A percentile compares a stretch with the other conserved stretches of the same genome.
Conservation (phyloP, 53 echinoderm and acorn worm genomes). For the Paracentrotus lividus region DNA sequence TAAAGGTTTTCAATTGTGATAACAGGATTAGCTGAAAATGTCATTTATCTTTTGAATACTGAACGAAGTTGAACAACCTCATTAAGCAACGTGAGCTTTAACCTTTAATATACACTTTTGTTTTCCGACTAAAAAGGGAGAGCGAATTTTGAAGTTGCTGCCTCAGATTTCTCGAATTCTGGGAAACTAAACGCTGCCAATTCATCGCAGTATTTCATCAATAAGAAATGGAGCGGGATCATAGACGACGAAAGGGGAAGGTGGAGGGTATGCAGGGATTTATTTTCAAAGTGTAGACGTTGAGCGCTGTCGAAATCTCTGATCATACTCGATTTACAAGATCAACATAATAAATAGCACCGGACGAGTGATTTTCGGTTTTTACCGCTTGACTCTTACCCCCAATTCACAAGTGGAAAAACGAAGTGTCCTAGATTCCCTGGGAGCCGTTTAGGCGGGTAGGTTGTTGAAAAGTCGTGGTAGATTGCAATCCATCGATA, state of each 20-base stretch:
- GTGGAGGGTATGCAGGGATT: neutral
- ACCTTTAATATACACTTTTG: neutral
- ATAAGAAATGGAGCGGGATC: slow-evolving; percentile 30
- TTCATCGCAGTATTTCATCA: neutral
- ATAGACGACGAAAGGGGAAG: neutral
- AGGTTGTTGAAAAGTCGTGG: slow-evolving; percentile 19
- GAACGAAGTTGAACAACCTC: no score
- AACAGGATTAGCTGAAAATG: no score
- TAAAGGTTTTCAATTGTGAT: no score
- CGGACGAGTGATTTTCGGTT: neutral
- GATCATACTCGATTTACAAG: slow-evolving; percentile 46
- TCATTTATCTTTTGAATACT: no score
- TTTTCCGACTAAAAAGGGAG: neutral
- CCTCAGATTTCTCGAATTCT: slow-evolving; percentile 1
- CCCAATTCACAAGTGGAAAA: slow-evolving; percentile 29
- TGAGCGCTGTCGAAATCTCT: neutral
- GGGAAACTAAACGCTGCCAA: neutral
- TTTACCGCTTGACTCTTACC: neutral
- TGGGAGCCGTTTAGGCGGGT: slow-evolving; percentile 19
- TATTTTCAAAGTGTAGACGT: neutral
- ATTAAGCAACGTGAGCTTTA: neutral
- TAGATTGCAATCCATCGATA: slow-evolving; percentile 49
- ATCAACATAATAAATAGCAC: slow-evolving; percentile 15
- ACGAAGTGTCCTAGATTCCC: slow-evolving; percentile 37
- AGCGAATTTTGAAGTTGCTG: neutral